Conservation (phyloP, 2,888 invertebrate species). For the Drosophila multiciliata region DNA sequence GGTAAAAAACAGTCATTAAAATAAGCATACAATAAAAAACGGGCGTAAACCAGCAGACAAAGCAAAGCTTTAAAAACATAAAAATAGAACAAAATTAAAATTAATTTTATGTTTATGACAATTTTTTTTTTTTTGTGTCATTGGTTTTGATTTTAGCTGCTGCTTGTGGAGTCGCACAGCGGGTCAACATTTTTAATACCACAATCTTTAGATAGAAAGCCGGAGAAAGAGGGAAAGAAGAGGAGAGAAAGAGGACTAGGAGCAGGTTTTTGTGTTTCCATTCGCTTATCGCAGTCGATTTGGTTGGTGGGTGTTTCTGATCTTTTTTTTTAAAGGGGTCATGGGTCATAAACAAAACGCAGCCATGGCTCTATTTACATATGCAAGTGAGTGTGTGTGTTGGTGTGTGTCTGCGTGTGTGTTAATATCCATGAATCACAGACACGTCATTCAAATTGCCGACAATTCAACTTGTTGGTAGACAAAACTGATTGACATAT, state of each 20-base stretch:
- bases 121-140: slow-evolving; percentile 25
- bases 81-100: slow-evolving; percentile 47
- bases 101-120: slow-evolving; percentile 74
- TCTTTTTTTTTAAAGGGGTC: slow-evolving; percentile 18
- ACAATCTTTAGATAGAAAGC: background rate
- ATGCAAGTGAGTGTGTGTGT: slow-evolving; percentile 28
- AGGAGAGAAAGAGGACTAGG: background rate
- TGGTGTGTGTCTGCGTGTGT: slow-evolving; percentile 7
- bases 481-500: slow-evolving; percentile 62
- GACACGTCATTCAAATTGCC: slow-evolving; percentile 45
- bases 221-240: background rate
- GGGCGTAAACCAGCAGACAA: slow-evolving; percentile 33
- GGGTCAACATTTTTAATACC: slow-evolving; percentile 37
- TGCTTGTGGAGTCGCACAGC: slow-evolving; percentile 43
- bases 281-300: slow-evolving; percentile 10
- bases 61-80: slow-evolving; percentile 3
- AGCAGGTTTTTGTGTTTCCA: background rate
- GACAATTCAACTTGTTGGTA: slow-evolving; percentile 21
- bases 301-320: slow-evolving; percentile 4
- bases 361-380: slow-evolving; percentile 31
- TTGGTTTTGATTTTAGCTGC: slow-evolving; percentile 4
- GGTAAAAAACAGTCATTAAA: slow-evolving; percentile 28
- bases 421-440: slow-evolving; percentile 41
- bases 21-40: slow-evolving; percentile 27
- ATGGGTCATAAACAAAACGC: slow-evolving; percentile 39